phyloP scores from a whole-genome alignment of 2,888 invertebrate species.

The Apantesis nais region DNA sequence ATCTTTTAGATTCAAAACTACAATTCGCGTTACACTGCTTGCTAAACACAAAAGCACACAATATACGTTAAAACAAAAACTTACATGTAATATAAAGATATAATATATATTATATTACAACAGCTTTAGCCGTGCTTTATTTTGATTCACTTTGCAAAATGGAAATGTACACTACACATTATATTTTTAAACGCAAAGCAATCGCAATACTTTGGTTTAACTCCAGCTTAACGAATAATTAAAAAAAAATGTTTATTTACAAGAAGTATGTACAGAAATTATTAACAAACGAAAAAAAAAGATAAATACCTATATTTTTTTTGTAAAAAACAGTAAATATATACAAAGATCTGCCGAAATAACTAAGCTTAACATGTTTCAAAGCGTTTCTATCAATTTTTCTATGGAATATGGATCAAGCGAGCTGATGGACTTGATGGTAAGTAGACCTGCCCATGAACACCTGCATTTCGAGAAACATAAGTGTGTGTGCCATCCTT shows the following conservation, averaged over 20 bases:
- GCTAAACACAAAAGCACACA: slow-evolving; percentile 50
- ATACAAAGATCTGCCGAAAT: slow-evolving; percentile 83
- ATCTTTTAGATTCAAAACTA: slow-evolving; percentile 34
- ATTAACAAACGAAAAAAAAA: slow-evolving; percentile 38
- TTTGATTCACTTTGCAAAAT: slow-evolving; percentile 74
- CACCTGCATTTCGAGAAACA: too few species aligned
- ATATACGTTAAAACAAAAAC: slow-evolving; percentile 52
- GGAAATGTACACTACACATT: slow-evolving; percentile 65
- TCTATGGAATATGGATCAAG: not conserved
- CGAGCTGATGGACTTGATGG: too few species aligned
- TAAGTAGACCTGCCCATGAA: not conserved
- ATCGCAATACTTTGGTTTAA: slow-evolving; percentile 88
- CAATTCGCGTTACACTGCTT: slow-evolving; percentile 28
- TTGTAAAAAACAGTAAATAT: slow-evolving; percentile 71
- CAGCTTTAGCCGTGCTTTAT: slow-evolving; percentile 75
- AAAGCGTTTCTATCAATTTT: slow-evolving; percentile 46
- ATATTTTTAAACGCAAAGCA: slow-evolving; percentile 69
- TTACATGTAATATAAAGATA: slow-evolving; percentile 56
- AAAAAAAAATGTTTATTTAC: slow-evolving; percentile 42
- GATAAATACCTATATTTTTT: slow-evolving; percentile 48
- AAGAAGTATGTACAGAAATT: slow-evolving; percentile 45
- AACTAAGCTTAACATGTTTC: slow-evolving; percentile 70
- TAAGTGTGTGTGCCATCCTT: too few species aligned
- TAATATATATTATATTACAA: slow-evolving; percentile 57
- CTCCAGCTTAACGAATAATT: slow-evolving; percentile 86